Evolutionary conservation across 1,140 invertebrate genomes (phyloP), one percentile per base, ranked within the genome.

Genomic region (Samia ricini): DNA sequence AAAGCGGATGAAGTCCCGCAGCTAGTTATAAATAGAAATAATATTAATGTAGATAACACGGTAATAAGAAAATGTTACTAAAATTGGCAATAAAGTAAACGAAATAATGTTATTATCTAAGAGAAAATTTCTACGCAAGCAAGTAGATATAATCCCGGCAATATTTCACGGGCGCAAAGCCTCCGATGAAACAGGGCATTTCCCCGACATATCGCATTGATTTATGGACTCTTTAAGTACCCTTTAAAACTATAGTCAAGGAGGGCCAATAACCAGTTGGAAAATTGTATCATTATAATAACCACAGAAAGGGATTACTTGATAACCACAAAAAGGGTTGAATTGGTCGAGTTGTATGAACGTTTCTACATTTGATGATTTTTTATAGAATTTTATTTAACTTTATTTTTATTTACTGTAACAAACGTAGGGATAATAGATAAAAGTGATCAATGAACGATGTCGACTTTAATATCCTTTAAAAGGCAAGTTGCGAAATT

Each of bases 181-280:
- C 63, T 70, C 66, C 84, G 79, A 85, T 85, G 84, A 89, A 85
- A 87, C 78, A 77, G 76, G 82, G 83, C 72, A 79, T 77, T 85
- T 81, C 71, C 65, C 68, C 74, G 83, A 83, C 84, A 82, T 87
- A 87, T 89, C 84, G 76, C 61, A 79, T 77, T 89, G 86, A 89
- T 87, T 89, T 89, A 87, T 87, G 75, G 69, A 85, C 77, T 85
- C 75, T 81, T 79, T 83, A 87, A 87, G 81, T 78, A 83, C 84
- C 82, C 77, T 81, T 87, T 86, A 81, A 85, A 87, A 86, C 81
- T 81, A 85, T 77, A 69, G 71, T 57, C 57, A 61, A 77, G 76
- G 75, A 76, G 76, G 79, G 76, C 74, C 73, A 76, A 81, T 83
- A 77, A 76, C 60, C 68, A 65, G 62, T 73, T 71, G 58, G 63